These are phyloP conservation scores for Arremon brunneinucha DNA, from an alignment of 2,797 vertebrate genomes.

Conservation along the genomic window DNA sequence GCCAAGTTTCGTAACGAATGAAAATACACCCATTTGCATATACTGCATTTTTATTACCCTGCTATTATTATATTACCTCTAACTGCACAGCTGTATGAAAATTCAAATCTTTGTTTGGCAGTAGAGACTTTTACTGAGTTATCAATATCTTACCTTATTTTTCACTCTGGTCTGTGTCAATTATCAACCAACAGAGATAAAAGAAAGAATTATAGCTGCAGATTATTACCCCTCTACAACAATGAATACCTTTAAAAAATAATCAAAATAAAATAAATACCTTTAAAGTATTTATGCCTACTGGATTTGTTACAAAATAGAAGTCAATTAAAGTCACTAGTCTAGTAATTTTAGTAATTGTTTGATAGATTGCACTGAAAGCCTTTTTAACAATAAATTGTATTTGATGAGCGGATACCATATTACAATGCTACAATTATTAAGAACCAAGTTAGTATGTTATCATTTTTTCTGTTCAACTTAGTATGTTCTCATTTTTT, in stretches of 20 bases:
- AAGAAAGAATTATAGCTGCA: background rate
- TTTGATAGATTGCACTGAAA: background rate
- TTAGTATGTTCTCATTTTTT: background rate
- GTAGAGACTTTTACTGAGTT: background rate
- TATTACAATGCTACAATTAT: background rate
- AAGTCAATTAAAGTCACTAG: background rate
- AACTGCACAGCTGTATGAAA: background rate
- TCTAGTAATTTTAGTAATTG: background rate
- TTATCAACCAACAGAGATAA: background rate
- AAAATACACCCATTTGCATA: background rate
- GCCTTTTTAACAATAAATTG: background rate
- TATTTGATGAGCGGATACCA: background rate
- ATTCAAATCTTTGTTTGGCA: background rate
- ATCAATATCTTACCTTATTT: conserved; percentile 4
- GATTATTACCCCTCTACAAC: background rate
- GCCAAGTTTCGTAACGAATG: background rate
- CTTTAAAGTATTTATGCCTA: background rate
- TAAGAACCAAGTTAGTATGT: background rate
- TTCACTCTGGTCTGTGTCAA: background rate
- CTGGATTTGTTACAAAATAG: background rate
- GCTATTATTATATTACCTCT: background rate
- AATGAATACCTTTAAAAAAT: background rate
- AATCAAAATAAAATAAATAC: background rate
- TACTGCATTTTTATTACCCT: background rate
- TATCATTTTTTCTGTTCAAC: background rate